Percentiles rank a stretch among this genome's conserved stretches.
These are phyloP conservation scores for Neodiprion fabricii DNA, from an alignment of 1,140 invertebrate species.

Conservation along the genomic window DNA sequence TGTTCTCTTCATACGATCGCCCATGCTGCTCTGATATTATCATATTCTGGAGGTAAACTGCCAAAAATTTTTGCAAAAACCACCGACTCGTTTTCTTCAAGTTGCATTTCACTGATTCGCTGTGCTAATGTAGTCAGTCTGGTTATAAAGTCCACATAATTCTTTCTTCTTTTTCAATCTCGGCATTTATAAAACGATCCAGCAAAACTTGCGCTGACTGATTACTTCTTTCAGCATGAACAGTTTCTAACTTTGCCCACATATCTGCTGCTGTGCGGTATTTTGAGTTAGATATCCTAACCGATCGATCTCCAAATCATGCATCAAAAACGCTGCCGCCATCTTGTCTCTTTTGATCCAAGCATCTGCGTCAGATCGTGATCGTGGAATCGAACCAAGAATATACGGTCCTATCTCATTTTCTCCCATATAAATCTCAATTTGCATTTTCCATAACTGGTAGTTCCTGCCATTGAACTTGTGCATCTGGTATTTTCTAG, in stretches of 20 bases:
- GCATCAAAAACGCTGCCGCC: conserved; percentile 30
- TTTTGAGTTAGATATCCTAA: conserved; percentile 26
- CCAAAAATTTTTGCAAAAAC: conserved; percentile 26
- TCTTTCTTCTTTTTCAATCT: conserved; percentile 23
- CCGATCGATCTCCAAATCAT: conserved; percentile 28
- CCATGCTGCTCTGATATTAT: conserved; percentile 29
- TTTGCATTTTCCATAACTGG: conserved; percentile 20
- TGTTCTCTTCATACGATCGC: conserved; percentile 16
- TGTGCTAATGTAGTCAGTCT: conserved; percentile 24
- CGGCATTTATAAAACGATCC: conserved; percentile 29
- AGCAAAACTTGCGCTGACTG: conserved; percentile 27
- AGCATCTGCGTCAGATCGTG: too few species aligned
- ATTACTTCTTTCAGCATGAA: conserved; percentile 31
- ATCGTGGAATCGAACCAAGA: background rate
- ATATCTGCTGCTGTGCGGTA: conserved; percentile 25
- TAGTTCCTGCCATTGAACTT: conserved; percentile 23
- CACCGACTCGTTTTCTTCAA: conserved; percentile 23
- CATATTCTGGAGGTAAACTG: conserved; percentile 23
- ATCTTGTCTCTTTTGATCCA: conserved; percentile 30
- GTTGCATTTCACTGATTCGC: conserved; percentile 19
- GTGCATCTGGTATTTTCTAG: conserved; percentile 17
- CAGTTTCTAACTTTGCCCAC: conserved; percentile 22
- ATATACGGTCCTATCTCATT: conserved; percentile 21
- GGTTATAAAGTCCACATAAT: conserved; percentile 21
- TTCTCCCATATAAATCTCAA: conserved; percentile 23